Base-by-base conservation (phyloP, 1,140 invertebrate species). In the Pogonus chalceus region DNA sequence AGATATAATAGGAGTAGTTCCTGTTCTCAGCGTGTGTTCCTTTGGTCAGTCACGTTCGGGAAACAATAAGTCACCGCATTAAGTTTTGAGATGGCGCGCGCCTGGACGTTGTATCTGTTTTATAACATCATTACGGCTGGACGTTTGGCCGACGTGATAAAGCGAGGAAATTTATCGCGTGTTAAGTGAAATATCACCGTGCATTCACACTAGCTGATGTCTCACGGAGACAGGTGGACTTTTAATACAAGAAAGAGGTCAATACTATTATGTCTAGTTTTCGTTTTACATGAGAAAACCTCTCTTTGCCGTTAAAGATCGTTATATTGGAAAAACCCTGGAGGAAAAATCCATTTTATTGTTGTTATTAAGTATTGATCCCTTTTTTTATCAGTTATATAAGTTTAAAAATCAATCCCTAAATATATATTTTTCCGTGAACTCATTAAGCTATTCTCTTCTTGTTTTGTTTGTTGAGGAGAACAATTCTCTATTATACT, bases 51-150 rank as follows among this genome's bases (percentile, higher is more conserved):
- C 37, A 43, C 37, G 37, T 43, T 43, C 37, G 3, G 37, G 18
- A 43, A 43, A 43, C 37, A 43, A 43, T 43, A 43, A 43, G 37
- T 43, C 37, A 43, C 37, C 37, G 37, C 37, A 43, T 43, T 43
- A 43, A 43, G 9, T 43, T 43, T 43, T 43, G 37, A 43, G 37
- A 43, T 43, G 37, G 7, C 18, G 18, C 9, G 7, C 18, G 9
- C n/a, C n/a, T n/a, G n/a, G n/a, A n/a, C n/a, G 18, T 16, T 43
- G 37, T 43, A 43, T 43, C 37, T 43, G 18, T 43, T 43, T 43
- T 43, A 43, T 43, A 43, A 43, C 37, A 43, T 43, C 37, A 43
- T 43, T 43, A 43, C 37, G 7, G 18, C 37, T 7, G 9, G 7
- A 43, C 37, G 37, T 43, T 43, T 43, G 7, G 7, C 3, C 7